These are phyloP conservation scores for Lichenostomus cassidix DNA, from an alignment of 2,113 vertebrate genomes.

Conservation along the genomic window DNA sequence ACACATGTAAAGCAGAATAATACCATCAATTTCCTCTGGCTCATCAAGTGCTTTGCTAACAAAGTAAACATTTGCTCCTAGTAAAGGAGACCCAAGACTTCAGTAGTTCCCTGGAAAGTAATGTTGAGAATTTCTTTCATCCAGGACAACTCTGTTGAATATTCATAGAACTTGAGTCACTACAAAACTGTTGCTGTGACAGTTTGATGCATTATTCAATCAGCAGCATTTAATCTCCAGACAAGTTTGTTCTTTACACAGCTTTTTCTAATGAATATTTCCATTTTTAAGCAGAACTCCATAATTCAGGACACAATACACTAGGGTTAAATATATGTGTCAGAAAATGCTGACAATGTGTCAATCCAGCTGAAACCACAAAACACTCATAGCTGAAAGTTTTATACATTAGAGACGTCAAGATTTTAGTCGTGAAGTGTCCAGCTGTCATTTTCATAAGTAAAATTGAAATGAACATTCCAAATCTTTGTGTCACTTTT, in stretches of 20 bases:
- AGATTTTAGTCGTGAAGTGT: background rate
- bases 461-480: background rate
- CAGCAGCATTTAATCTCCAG: background rate
- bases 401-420: background rate
- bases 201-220: background rate
- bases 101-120: background rate
- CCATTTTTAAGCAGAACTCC: background rate
- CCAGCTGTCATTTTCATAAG: background rate
- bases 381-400: background rate
- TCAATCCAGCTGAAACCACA: background rate
- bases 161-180: slow-evolving; percentile 5
- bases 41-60: background rate
- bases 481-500: background rate
- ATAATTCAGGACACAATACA: background rate
- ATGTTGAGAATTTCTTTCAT: background rate
- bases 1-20: background rate
- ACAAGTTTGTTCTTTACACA: slow-evolving; percentile 2
- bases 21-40: background rate
- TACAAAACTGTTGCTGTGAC: background rate
- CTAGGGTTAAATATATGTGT: background rate
- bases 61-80: background rate
- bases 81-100: background rate
- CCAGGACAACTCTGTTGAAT: background rate
- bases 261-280: background rate
- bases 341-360: background rate